Evolutionary conservation across 2,113 vertebrate species (phyloP).

Genomic region (Ciconia boyciana): DNA sequence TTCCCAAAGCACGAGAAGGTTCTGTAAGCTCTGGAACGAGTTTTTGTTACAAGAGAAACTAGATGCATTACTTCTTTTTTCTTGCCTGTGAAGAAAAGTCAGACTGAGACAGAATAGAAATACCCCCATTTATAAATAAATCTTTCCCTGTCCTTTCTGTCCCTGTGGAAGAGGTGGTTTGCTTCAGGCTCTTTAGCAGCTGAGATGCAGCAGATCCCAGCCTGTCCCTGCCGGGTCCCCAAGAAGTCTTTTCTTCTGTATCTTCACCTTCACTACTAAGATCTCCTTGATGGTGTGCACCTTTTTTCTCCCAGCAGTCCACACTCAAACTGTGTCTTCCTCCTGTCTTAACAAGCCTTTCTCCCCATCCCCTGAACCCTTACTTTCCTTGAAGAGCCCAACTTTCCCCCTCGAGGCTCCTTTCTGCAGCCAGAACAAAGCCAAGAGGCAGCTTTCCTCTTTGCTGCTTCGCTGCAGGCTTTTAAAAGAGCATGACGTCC

Average conservation of each 20-base stretch:
- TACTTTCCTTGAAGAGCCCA: not conserved
- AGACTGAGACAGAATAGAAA: not conserved
- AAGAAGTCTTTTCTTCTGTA: not conserved
- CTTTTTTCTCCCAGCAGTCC: not conserved
- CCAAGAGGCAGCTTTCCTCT: not conserved
- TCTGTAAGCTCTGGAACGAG: not conserved
- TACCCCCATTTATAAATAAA: not conserved
- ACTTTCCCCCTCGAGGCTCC: not conserved
- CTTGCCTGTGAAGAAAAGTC: not conserved
- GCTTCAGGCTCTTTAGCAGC: not conserved
- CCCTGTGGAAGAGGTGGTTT: not conserved
- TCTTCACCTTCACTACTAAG: not conserved
- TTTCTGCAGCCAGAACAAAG: not conserved
- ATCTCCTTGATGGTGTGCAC: not conserved
- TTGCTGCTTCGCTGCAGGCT: accelerated
- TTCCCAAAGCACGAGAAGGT: not conserved
- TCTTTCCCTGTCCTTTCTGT: not conserved
- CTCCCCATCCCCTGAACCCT: not conserved
- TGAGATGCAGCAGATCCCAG: not conserved
- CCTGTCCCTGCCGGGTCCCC: not conserved
- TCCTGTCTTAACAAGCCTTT: not conserved
- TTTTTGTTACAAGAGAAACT: not conserved
- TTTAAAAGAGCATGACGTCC: not conserved
- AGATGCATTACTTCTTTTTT: not conserved
- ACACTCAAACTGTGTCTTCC: not conserved